Percentiles rank a stretch among this genome's conserved stretches.
Evolutionary conservation across 2,113 vertebrate genomes (phyloP).

Genomic region (Fulmarus glacialis): DNA sequence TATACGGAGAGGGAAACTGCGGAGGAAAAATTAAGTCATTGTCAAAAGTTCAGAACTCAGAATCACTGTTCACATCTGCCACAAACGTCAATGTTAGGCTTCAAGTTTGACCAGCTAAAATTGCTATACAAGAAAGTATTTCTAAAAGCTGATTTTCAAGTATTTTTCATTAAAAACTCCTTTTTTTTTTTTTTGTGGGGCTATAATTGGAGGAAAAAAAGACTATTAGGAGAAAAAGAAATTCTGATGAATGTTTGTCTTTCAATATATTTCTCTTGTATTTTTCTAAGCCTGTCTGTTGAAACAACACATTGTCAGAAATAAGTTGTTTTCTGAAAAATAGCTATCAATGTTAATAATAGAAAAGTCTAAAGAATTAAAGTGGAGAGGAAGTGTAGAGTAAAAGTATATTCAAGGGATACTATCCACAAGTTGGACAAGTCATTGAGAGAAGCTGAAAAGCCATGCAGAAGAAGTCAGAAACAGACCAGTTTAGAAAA

Average conservation of each 20-base stretch:
- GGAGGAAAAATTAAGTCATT: background rate
- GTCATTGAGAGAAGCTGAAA: background rate
- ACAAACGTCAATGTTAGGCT: rapidly evolving
- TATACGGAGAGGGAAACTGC: background rate
- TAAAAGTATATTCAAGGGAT: background rate
- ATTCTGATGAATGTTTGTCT: background rate
- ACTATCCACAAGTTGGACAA: background rate
- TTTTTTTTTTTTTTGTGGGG: background rate
- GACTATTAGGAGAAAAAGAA: background rate
- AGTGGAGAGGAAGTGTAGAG: background rate
- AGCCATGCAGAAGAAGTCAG: background rate
- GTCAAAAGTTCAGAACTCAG: background rate
- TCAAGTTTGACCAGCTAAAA: background rate
- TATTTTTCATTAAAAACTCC: background rate
- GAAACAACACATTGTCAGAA: background rate
- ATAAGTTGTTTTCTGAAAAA: background rate
- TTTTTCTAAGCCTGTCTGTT: background rate
- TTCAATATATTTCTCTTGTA: background rate
- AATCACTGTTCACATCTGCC: background rate
- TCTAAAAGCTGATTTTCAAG: background rate
- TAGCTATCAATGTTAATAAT: background rate
- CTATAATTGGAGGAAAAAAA: background rate
- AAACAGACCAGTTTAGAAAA: background rate
- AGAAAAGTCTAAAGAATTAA: background rate
- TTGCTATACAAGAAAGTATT: background rate